A percentile compares a stretch with the other conserved stretches of the same genome.
These are phyloP conservation scores for Spinus olivaceus DNA, from an alignment of 2,797 vertebrate species.

Conservation along the genomic window DNA sequence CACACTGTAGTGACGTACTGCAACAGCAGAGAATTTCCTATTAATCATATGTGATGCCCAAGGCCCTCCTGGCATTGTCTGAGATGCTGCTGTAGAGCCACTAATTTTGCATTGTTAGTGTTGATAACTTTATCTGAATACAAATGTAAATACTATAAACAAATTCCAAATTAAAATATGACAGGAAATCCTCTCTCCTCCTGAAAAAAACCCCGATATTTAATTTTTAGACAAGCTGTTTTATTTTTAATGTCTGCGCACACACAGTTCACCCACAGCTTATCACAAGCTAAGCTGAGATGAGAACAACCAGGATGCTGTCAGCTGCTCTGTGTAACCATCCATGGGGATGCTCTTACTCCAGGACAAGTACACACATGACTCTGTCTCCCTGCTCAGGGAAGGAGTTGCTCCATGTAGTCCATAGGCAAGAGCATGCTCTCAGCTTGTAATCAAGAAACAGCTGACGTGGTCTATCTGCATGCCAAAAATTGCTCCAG, in stretches of 20 bases:
- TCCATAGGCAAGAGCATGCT: neutral
- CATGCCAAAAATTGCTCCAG: neutral
- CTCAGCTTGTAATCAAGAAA: neutral
- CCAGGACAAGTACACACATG: neutral
- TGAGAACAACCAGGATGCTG: neutral
- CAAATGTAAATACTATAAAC: neutral
- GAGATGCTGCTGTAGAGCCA: slow-evolving; percentile 12
- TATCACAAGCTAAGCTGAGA: neutral
- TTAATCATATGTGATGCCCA: neutral
- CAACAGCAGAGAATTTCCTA: slow-evolving; percentile 25
- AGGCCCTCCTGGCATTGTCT: neutral
- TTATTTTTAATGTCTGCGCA: neutral
- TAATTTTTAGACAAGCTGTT: neutral
- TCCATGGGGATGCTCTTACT: neutral
- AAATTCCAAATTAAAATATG: neutral
- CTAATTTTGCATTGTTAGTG: neutral
- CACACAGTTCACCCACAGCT: neutral
- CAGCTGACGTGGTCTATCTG: neutral
- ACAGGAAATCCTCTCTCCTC: neutral
- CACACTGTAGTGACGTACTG: slow-evolving; percentile 28
- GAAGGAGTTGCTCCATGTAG: neutral
- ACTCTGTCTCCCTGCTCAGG: too few species aligned
- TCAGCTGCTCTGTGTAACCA: neutral
- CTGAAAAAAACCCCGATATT: neutral
- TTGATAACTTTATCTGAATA: neutral